Conservation (phyloP, 2,888 invertebrate genomes). For the Oxycera nigricornis region DNA sequence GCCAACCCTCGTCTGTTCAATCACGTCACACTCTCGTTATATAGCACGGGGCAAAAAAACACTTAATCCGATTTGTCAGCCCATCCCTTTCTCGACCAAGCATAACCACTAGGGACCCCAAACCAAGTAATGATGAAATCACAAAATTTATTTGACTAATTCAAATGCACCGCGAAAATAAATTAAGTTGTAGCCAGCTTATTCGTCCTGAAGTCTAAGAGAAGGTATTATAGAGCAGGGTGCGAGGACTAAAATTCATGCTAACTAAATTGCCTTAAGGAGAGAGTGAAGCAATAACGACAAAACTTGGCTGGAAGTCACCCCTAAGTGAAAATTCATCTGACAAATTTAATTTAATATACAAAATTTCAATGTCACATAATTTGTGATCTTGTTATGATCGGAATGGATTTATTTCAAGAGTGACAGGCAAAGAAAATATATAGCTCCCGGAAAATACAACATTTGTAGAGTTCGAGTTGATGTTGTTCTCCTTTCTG, state of each 20-base stretch:
- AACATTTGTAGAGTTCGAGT: too few species aligned
- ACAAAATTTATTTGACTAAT: slow-evolving; percentile 44
- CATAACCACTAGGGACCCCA: too few species aligned
- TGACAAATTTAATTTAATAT: slow-evolving; percentile 36
- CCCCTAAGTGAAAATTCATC: not conserved
- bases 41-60: not conserved
- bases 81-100: not conserved
- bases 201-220: too few species aligned
- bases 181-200: slow-evolving; percentile 35
- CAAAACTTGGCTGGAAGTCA: too few species aligned
- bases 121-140: slow-evolving; percentile 42
- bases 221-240: too few species aligned
- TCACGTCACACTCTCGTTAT: not conserved
- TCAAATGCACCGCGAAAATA: slow-evolving; percentile 44
- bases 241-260: too few species aligned
- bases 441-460: too few species aligned
- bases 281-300: too few species aligned
- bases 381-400: slow-evolving; percentile 40
- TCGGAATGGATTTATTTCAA: slow-evolving; percentile 28
- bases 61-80: slow-evolving; percentile 37
- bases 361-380: slow-evolving; percentile 35
- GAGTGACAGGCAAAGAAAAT: too few species aligned
- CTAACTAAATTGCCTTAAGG: too few species aligned
- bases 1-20: not conserved
- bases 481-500: too few species aligned